Base-by-base conservation (phyloP, 2,888 invertebrate species). In the Venustoraphidia nigricollis region DNA sequence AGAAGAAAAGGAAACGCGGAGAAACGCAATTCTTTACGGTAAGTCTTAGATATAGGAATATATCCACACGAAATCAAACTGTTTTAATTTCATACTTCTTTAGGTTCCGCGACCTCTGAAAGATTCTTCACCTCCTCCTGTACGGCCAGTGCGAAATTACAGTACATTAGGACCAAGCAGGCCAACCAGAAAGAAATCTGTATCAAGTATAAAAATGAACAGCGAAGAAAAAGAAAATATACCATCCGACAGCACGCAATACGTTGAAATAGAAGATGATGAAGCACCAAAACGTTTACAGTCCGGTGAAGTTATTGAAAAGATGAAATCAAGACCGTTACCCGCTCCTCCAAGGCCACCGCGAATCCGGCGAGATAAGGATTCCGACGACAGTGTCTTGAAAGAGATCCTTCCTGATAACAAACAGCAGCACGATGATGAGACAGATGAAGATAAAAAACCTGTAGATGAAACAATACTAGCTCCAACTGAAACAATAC, bases 291-390 rank as follows among this genome's bases (percentile, higher is more conserved):
- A 77, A 56, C 74, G 80, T 58, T 66, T 88, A 43, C 77, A 83
- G 52, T 84, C 85, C 14, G 86, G 83, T 9, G 82, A 81, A 52
- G 72, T 87, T 41, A 73, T 89, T 2, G 82, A 77, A 58, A 87
- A 82, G 69, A 90, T 91, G 81, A 85, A 86, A 66, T 81, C 82
- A 55, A 73, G 91, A 53, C 91, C 91, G 0, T 65, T 91, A 53
- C 91, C 91, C 2, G 81, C 91, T 5, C 91, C 91, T 0, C 91
- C 91, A 2, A 71, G 89, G 50, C 90, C 90, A 37, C 87, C 88
- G 0, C 75, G 89, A 51, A 65, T 27, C 27, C 3, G 27, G 27
- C 27, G 27, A 27, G 27, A 27, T 6, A 27, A 27, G 6, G 63
- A 60, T 52, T 60, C 60, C 46, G 65, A 61, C 53, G 61, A 57